Evolutionary conservation across 2,888 invertebrate species (phyloP), one percentile per base, ranked within the genome.

Genomic region (Habrosyne pyritoides): DNA sequence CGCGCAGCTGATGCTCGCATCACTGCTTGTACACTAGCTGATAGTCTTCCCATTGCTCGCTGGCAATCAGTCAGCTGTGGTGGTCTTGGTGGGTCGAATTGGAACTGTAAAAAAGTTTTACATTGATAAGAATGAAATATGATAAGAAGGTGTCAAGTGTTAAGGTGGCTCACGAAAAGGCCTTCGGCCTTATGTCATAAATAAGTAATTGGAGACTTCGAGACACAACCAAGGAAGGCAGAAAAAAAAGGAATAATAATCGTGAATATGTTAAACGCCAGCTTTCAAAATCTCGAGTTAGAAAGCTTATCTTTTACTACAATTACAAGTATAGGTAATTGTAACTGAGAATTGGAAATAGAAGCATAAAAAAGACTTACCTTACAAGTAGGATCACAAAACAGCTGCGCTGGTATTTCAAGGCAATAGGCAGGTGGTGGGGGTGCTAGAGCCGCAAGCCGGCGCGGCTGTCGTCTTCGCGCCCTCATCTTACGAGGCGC

Each of bases 331-430:
- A n/a, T n/a, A n/a, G n/a, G n/a, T n/a, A 33, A 12, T 14, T 18
- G 7, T 21, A 47, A 4, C 12, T 8, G 21, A 10, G 3, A 10
- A n/a, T 21, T 6, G 1, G 10, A 18, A 10, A 21, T 8, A 18
- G 6, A 48, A 48, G 33, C 22, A 21, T 21, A 0, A 42, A 33
- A 26, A 36, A n/a, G 2, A 14, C 71, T 67, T 33, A 91, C 91
- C 84, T 92, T 91, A 75, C 86, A 84, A 63, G 82, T 74, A n/a
- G 91, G 88, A 66, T 91, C 89, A 68, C 88, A 91, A 62, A 87
- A 80, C 53, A 91, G 78, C 63, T 87, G 87, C 26, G 86, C 84
- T 12, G 89, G 85, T 53, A 86, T 82, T 56, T 87, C 86, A 21
- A 87, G 67, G 64, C 87, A 88, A 66, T 86, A 87, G 0, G 84